Percentiles rank a stretch among this genome's conserved stretches.
These are phyloP conservation scores for Neodon shergylaensis DNA, from an alignment of 2,113 vertebrate genomes.

Conservation along the genomic window DNA sequence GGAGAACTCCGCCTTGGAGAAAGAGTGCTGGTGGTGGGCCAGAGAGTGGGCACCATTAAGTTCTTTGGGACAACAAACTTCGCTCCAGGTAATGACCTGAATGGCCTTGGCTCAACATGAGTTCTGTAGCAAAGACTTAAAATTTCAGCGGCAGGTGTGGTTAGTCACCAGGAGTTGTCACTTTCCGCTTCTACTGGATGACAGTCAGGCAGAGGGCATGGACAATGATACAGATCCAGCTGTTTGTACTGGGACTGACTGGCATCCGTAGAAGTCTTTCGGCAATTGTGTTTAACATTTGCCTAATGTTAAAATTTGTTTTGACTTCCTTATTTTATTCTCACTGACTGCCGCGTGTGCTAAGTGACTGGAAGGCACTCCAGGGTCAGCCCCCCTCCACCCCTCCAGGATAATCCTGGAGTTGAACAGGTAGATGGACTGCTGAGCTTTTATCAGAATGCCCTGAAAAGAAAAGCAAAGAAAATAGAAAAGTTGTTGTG, in stretches of 20 bases:
- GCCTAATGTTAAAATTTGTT: constrained; percentile 1
- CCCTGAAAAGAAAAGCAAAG: neutral
- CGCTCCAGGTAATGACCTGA: constrained; percentile 90
- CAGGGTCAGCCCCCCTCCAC: neutral
- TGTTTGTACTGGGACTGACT: neutral
- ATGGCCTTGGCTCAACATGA: fast-evolving
- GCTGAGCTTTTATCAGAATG: neutral
- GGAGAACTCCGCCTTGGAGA: constrained; percentile 91
- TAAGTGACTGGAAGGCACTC: neutral
- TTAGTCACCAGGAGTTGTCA: neutral
- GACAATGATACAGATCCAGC: neutral
- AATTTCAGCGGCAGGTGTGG: neutral
- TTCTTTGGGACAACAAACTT: constrained; percentile 96
- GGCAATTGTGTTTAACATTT: neutral
- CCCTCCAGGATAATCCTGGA: neutral
- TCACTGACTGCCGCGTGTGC: neutral
- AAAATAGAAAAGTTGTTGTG: neutral
- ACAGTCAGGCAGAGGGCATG: too few relatives aligned
- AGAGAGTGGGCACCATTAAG: constrained; percentile 92
- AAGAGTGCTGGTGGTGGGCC: constrained; percentile 95
- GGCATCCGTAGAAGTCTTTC: neutral
- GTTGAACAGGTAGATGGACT: neutral
- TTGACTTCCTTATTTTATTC: neutral
- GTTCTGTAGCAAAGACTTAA: neutral
- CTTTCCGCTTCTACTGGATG: neutral